Evolutionary conservation across 2,113 vertebrate species (phyloP).

Genomic region (Girardinichthys multiradiatus): DNA sequence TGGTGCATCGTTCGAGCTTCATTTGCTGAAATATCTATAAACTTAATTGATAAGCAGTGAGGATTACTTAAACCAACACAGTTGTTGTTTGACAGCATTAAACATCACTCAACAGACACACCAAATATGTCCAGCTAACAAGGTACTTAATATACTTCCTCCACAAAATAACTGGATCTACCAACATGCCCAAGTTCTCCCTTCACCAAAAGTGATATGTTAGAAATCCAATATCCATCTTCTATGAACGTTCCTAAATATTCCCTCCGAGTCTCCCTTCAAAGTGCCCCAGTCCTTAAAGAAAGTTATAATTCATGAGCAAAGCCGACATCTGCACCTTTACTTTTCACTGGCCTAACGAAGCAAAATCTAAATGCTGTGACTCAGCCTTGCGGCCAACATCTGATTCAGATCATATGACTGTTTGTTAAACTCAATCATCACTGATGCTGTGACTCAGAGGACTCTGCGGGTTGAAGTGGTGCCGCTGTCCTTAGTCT

Average conservation of each 20-base stretch:
- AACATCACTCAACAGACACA: not conserved
- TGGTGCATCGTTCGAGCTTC: no score
- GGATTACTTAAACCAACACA: not conserved
- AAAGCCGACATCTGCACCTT: conserved; percentile 47
- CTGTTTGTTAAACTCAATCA: conserved; percentile 23
- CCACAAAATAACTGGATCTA: not conserved
- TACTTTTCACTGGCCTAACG: conserved; percentile 32
- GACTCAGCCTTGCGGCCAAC: conserved; percentile 54
- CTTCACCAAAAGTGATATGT: not conserved
- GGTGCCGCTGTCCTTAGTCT: conserved; percentile 8
- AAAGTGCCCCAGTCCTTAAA: conserved; percentile 1
- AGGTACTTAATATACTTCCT: no score
- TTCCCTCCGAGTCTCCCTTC: no score
- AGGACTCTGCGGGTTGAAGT: conserved; percentile 22
- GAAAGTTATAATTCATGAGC: conserved; percentile 21
- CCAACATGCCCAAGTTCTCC: not conserved
- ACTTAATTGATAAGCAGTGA: not conserved
- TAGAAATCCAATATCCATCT: not conserved
- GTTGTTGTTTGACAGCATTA: not conserved
- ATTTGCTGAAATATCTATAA: no score
- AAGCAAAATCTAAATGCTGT: conserved; percentile 25
- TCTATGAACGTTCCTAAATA: not conserved
- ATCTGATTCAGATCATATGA: conserved; percentile 58
- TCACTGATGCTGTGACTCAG: conserved; percentile 52
- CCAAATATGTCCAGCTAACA: no score